phyloP scores from a whole-genome alignment of 2,113 vertebrate species.

The Silurus glanis region DNA sequence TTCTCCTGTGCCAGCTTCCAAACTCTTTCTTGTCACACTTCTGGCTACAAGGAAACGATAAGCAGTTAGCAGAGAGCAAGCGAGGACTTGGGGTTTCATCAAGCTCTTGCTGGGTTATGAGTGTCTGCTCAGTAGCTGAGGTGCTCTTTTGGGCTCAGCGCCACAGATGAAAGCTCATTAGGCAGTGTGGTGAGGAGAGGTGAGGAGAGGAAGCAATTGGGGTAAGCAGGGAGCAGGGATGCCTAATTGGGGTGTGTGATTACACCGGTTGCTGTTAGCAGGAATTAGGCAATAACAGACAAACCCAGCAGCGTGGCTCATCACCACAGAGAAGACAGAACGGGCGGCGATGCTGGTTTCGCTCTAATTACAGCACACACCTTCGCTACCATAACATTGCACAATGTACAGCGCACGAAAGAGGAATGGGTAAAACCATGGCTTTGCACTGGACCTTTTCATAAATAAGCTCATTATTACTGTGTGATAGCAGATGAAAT shows the following conservation, averaged over 20 bases:
- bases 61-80: neutral
- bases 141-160: constrained; percentile 80
- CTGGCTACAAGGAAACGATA: neutral
- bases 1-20: constrained; percentile 7
- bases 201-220: constrained; percentile 86
- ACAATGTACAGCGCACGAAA: constrained; percentile 9
- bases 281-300: constrained; percentile 96
- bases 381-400: constrained; percentile 10
- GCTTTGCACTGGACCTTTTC: neutral
- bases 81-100: constrained; percentile 22
- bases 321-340: constrained; percentile 88
- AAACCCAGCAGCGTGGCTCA: constrained; percentile 84
- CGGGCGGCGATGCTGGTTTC: constrained; percentile 85
- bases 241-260: constrained; percentile 99
- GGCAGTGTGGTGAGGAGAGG: constrained; percentile 86
- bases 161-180: constrained; percentile 98
- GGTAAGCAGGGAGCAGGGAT: constrained; percentile 87
- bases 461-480: neutral
- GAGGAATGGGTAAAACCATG: neutral
- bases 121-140: constrained; percentile 91
- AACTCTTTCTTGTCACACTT: constrained; percentile 9
- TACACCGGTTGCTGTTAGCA: constrained; percentile 96
- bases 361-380: constrained; percentile 78
- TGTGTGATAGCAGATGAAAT: neutral
- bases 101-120: constrained; percentile 70